Base-by-base conservation (phyloP, 2,888 invertebrate genomes). In the Drosophila anomalata region DNA sequence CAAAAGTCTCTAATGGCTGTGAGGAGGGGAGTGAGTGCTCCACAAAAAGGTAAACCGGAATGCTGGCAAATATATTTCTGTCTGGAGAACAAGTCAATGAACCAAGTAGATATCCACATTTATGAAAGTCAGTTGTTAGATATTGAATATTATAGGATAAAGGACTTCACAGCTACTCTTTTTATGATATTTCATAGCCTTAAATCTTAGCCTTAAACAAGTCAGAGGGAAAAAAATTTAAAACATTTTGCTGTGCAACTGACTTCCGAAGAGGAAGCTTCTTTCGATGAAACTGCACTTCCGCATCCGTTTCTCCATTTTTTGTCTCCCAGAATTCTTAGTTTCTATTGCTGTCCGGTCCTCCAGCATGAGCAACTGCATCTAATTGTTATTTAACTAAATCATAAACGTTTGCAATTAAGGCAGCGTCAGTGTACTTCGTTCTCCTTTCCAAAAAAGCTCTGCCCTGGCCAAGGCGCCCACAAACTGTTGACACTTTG, bases 401-500 rank as follows among this genome's bases (percentile, higher is more conserved):
- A 87, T 82, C 79, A 78, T 75, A 84, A 81, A 63, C 71, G 78
- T 20, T 71, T 55, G 62, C 82, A 78, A 78, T 87, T 87, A 69
- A 62, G 55, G 44, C 44, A 29, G 46, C 54, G 47, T 51, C 62
- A 36, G 39, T 44, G 48, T 36, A 36, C 41, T 42, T 42, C 9
- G 39, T 39, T 11, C 66, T 39, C 41, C 58, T 51, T 8, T 29
- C 9, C 42, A 48, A 17, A 42, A 42, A 44, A 26, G 48, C 48
- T 42, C n/a, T 54, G 48, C 12, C 24, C 52, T 26, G 22, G 20
- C 42, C 17, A 26, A 31, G 51, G 51, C 54, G 17, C 51, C 60
- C 61, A 50, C 61, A 70, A 70, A 71, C 77, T 86, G 86, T 86
- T 79, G 78, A 88, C 88, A 84, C 86, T 87, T 86, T 79, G 78